These are phyloP conservation scores for Sceloporus tristichus DNA, from an alignment of 2,113 vertebrate species.

Conservation along the genomic window DNA sequence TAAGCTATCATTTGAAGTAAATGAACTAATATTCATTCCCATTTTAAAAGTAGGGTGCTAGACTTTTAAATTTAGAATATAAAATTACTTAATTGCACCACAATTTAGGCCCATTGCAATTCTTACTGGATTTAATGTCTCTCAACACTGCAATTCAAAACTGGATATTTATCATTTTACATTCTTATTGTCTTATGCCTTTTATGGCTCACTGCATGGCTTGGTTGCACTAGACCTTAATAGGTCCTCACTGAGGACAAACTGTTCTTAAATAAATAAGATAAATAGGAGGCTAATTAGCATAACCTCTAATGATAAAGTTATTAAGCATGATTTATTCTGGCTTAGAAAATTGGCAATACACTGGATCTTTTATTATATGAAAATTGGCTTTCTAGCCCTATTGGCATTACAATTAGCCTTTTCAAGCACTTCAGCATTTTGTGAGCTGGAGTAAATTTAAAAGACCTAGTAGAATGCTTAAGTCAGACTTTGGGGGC, in stretches of 20 bases:
- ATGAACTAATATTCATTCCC: background rate
- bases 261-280: slow-evolving; percentile 16
- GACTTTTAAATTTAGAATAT: background rate
- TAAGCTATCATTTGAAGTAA: background rate
- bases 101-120: background rate
- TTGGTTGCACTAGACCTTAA: background rate
- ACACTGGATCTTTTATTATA: slow-evolving; percentile 32
- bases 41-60: background rate
- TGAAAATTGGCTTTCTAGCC: slow-evolving; percentile 31
- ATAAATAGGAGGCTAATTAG: slow-evolving; percentile 28
- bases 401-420: slow-evolving; percentile 9
- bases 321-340: background rate
- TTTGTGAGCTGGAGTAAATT: slow-evolving; percentile 33
- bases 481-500: slow-evolving; percentile 22
- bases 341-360: background rate
- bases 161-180: background rate
- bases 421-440: background rate
- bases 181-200: background rate
- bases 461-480: background rate
- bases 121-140: background rate
- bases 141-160: slow-evolving; percentile 15
- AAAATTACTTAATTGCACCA: background rate
- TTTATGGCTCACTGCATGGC: slow-evolving; percentile 3
- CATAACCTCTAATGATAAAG: slow-evolving; percentile 8
- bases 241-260: slow-evolving; percentile 23